phyloP scores from a whole-genome alignment of 2,113 vertebrate genomes.

The Casuarius casuarius region DNA sequence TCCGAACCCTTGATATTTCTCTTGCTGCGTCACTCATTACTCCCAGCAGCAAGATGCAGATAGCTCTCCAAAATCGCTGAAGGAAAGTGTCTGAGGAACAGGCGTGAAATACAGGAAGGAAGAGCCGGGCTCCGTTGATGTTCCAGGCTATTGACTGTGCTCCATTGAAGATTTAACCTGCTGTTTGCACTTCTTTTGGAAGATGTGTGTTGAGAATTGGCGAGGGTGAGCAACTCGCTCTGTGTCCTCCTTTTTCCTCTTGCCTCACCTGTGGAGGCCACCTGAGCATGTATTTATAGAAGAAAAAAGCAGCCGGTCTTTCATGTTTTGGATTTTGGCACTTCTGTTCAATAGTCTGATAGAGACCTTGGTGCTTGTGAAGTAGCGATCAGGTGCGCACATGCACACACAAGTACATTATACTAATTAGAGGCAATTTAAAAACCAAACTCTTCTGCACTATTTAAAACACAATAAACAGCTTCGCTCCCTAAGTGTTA shows the following conservation, averaged over 20 bases:
- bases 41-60: background rate
- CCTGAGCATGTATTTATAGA: background rate
- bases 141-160: background rate
- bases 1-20: background rate
- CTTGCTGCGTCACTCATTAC: background rate
- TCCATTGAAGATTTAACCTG: background rate
- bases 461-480: conserved; percentile 75
- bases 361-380: conserved; percentile 1
- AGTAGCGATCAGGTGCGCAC: conserved; percentile 51
- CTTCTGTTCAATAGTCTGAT: conserved; percentile 1
- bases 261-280: background rate
- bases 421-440: conserved; percentile 70
- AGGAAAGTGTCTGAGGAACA: background rate
- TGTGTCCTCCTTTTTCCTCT: background rate
- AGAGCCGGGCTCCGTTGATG: rapidly evolving
- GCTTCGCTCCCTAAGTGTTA: conserved; percentile 70
- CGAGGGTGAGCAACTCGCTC: background rate
- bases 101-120: background rate
- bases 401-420: conserved; percentile 26
- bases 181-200: background rate
- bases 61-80: background rate
- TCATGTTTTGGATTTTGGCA: background rate
- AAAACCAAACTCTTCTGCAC: conserved; percentile 68
- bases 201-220: background rate
- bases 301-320: background rate